phyloP scores from a whole-genome alignment of 2,113 vertebrate genomes.

The Ceratotherium simum region DNA sequence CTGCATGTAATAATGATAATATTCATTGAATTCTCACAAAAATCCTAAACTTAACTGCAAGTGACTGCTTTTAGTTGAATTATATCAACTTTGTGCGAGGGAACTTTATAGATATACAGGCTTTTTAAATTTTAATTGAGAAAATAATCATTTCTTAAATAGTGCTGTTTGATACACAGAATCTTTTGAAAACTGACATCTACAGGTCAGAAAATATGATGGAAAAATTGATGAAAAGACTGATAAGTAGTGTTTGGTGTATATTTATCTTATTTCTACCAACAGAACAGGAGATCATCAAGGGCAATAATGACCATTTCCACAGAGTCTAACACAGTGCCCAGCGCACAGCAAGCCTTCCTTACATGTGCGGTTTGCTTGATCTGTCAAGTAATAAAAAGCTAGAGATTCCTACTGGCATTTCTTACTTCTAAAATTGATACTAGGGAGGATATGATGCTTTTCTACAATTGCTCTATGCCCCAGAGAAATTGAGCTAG shows the following conservation, averaged over 20 bases:
- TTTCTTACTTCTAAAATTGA: slow-evolving; percentile 28
- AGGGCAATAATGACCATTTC: background rate
- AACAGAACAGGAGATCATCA: background rate
- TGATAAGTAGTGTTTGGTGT: background rate
- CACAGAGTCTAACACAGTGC: background rate
- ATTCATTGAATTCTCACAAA: slow-evolving; percentile 46
- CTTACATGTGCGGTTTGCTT: background rate
- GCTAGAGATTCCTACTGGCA: background rate
- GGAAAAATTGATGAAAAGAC: background rate
- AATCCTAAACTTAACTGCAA: slow-evolving; percentile 44
- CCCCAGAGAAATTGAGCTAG: background rate
- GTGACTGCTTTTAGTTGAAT: background rate
- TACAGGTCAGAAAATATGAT: slow-evolving; percentile 18
- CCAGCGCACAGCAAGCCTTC: background rate
- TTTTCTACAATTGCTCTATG: slow-evolving; percentile 39
- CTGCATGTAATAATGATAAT: slow-evolving; percentile 6
- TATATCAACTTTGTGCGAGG: background rate
- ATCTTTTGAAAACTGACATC: slow-evolving; percentile 48
- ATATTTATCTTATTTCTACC: slow-evolving; percentile 34
- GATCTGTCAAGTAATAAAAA: background rate
- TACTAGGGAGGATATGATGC: background rate
- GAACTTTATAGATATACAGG: background rate
- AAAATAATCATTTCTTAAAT: slow-evolving; percentile 54
- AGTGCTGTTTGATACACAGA: background rate
- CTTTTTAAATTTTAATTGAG: slow-evolving; percentile 54